Evolutionary conservation across 2,797 vertebrate genomes (phyloP), one percentile per base, ranked within the genome.

Genomic region (Aquila chrysaetos): DNA sequence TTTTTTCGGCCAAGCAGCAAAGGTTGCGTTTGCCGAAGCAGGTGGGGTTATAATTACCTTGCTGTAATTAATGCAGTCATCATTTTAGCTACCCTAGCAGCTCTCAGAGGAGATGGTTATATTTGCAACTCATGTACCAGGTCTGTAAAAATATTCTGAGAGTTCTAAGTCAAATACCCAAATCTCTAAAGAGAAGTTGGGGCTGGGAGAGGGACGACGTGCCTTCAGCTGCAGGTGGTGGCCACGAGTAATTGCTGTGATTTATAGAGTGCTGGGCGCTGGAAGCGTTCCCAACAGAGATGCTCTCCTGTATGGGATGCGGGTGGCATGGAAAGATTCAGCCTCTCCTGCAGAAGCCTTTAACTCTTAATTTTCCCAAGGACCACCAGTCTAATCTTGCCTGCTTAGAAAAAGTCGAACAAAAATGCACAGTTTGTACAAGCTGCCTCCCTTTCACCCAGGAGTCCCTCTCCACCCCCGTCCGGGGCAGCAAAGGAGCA

Each of bases 51-150:
- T 90, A 88, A 94, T 92, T 83, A 95, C 82, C 65, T 77, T 4
- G 13, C 24, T 65, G 69, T 92, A 96, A 96, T 94, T 94, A 94
- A 92, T 24, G 69, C 92, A 91, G 83, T 20, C 69, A 76, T 49
- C 69, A 54, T 56, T 92, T 85, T 43, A 83, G 87, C 81, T 85
- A 56, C 68, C 82, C 87, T 30, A 65, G 89, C 68, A 70, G 82
- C 51, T 94, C 85, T 87, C 82, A 1, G 53, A 91, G 79, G 94
- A 96, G 79, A 39, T 14, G 56, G 68, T 49, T 88, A 33, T 70
- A 88, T 92, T 80, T 90, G 75, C 41, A 2, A 85, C 78, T 90
- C 56, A 57, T 3, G 20, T 22, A 73, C 5, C n/a, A 49, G 56
- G 31, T 48, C 79, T 94, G 89, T 41, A 56, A 88, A 92, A 85